A percentile compares a stretch with the other conserved stretches of the same genome.
phyloP scores from a whole-genome alignment of 2,888 invertebrate species.

The Liposcelis brunnea region DNA sequence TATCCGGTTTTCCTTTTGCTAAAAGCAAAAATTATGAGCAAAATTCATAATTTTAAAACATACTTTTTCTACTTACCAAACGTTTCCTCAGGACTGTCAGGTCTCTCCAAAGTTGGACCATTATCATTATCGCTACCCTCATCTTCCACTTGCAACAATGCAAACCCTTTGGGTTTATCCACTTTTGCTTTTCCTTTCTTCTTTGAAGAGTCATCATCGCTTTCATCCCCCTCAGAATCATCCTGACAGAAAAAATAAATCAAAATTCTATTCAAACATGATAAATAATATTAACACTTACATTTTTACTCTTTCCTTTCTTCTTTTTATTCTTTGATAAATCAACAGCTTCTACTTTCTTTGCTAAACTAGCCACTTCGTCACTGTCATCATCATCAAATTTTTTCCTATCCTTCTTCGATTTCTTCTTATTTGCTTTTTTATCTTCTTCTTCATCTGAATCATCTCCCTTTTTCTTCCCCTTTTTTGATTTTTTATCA shows the following conservation, averaged over 20 bases:
- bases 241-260: constrained; percentile 14
- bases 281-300: constrained; percentile 11
- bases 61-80: background rate
- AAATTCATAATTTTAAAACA: background rate
- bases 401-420: constrained; percentile 25
- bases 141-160: constrained; percentile 9
- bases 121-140: constrained; percentile 11
- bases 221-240: constrained; percentile 26
- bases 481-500: constrained; percentile 14
- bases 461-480: constrained; percentile 10
- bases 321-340: constrained; percentile 16
- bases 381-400: constrained; percentile 27
- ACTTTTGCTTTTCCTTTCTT: constrained; percentile 29
- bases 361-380: constrained; percentile 26
- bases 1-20: constrained; percentile 3
- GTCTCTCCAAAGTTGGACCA: background rate
- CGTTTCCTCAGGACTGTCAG: background rate
- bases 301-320: constrained; percentile 10
- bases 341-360: constrained; percentile 20
- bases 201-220: constrained; percentile 9
- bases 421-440: constrained; percentile 26
- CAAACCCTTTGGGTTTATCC: constrained; percentile 21
- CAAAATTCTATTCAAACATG: too few species aligned
- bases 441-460: constrained; percentile 23
- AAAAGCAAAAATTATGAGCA: background rate